Percentiles rank a stretch among this genome's conserved stretches.
phyloP scores from a whole-genome alignment of 2,888 invertebrate genomes.

The Machimus rusticus region DNA sequence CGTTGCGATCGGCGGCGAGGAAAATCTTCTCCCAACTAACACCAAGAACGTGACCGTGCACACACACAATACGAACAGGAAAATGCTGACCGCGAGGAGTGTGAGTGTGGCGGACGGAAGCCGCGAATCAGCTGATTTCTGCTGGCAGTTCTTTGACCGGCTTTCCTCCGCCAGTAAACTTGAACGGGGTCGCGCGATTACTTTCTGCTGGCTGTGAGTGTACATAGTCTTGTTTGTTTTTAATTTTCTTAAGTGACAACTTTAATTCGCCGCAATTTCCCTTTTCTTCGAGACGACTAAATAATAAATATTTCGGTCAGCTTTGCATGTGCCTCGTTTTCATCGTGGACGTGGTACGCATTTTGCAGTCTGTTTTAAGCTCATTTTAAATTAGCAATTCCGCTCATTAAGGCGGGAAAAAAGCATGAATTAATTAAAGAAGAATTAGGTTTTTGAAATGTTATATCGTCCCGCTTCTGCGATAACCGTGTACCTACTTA shows the following conservation, averaged over 20 bases:
- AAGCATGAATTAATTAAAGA: not conserved
- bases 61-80: constrained; percentile 58
- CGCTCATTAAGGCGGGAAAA: not conserved
- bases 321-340: not conserved
- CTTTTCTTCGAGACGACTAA: not conserved
- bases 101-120: constrained; percentile 57
- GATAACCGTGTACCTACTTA: not conserved
- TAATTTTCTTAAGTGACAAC: not conserved
- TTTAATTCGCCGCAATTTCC: not conserved
- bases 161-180: constrained; percentile 61
- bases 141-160: constrained; percentile 53
- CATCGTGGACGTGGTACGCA: not conserved
- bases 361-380: not conserved
- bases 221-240: constrained; percentile 53
- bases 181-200: constrained; percentile 58
- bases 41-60: constrained; percentile 59
- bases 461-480: not conserved
- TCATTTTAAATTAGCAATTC: not conserved
- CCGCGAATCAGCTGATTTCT: constrained; percentile 49
- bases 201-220: constrained; percentile 53
- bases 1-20: not conserved
- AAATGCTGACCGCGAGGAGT: constrained; percentile 59
- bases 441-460: not conserved
- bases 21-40: constrained; percentile 56
- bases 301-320: not conserved